A percentile compares a stretch with the other conserved stretches of the same genome.
Evolutionary conservation across 2,888 invertebrate genomes (phyloP).

Genomic region (Scaptomyza tumidula): DNA sequence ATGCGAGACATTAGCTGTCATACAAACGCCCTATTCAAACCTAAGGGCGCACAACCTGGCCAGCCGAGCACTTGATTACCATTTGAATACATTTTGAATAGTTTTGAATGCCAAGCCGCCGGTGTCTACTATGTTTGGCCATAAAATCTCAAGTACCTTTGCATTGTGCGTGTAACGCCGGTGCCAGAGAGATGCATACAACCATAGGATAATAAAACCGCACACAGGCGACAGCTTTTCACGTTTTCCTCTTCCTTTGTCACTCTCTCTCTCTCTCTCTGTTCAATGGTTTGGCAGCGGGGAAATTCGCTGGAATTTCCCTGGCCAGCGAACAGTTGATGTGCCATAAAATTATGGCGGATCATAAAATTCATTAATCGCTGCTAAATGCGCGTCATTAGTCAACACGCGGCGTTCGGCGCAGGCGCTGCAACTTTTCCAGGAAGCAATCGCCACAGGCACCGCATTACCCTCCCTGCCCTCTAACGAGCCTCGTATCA

Average conservation of each 20-base stretch:
- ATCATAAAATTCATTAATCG: constrained; percentile 79
- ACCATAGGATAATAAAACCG: constrained; percentile 68
- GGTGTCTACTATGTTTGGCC: constrained; percentile 23
- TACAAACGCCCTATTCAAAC: constrained; percentile 79
- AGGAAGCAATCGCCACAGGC: constrained; percentile 65
- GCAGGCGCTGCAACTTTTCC: constrained; percentile 65
- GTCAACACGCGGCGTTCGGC: constrained; percentile 66
- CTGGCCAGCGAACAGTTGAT: constrained; percentile 60
- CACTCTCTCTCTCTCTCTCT: constrained; percentile 15
- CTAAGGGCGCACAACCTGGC: constrained; percentile 54
- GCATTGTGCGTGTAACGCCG: constrained; percentile 70
- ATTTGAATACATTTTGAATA: constrained; percentile 55
- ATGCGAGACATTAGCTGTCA: constrained; percentile 80
- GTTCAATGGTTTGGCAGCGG: constrained; percentile 62
- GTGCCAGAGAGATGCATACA: constrained; percentile 52
- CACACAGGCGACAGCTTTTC: constrained; percentile 56
- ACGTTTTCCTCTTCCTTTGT: constrained; percentile 10
- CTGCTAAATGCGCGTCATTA: constrained; percentile 80
- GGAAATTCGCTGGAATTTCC: constrained; percentile 75
- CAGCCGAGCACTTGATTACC: constrained; percentile 68
- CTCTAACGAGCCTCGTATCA: constrained; percentile 33
- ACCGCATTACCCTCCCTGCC: constrained; percentile 26
- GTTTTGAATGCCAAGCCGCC: constrained; percentile 5
- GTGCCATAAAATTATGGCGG: constrained; percentile 79
- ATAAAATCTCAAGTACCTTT: constrained; percentile 74